A percentile compares a stretch with the other conserved stretches of the same genome.
Conservation (phyloP, 2,888 invertebrate species). For the Amiota communis region DNA sequence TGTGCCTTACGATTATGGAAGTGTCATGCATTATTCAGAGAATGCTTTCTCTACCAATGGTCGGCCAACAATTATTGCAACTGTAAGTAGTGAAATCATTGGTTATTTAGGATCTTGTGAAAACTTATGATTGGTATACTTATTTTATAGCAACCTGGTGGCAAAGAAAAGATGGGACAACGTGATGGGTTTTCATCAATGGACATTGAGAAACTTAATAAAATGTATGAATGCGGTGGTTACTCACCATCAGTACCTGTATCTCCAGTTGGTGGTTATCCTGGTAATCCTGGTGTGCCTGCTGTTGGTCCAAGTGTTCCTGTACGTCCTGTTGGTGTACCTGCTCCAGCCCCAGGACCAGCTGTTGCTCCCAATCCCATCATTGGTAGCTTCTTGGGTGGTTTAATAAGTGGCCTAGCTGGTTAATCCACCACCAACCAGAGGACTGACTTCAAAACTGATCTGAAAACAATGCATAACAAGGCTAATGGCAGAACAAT, state of each 20-base stretch:
- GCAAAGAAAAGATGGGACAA: slow-evolving; percentile 79
- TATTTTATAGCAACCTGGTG: slow-evolving; percentile 52
- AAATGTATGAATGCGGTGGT: slow-evolving; percentile 81
- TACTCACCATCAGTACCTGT: slow-evolving; percentile 25
- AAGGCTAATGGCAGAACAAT: slow-evolving; percentile 13
- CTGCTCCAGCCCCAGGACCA: neutral
- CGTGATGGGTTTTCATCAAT: slow-evolving; percentile 82
- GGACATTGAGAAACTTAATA: slow-evolving; percentile 82
- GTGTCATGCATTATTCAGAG: slow-evolving; percentile 88
- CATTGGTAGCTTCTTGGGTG: slow-evolving; percentile 66
- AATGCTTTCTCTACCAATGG: slow-evolving; percentile 84
- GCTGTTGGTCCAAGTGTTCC: too few species aligned
- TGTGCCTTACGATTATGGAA: slow-evolving; percentile 84
- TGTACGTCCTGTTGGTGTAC: slow-evolving; percentile 24
- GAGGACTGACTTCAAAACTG: neutral
- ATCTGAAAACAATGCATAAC: slow-evolving; percentile 35
- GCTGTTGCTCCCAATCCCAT: slow-evolving; percentile 55
- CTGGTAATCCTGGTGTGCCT: slow-evolving; percentile 34
- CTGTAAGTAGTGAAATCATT: slow-evolving; percentile 73
- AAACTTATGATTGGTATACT: neutral
- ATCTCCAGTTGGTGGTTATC: slow-evolving; percentile 29
- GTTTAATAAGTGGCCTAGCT: slow-evolving; percentile 65
- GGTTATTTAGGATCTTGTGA: neutral
- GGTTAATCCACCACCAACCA: slow-evolving; percentile 55
- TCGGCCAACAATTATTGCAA: slow-evolving; percentile 81